Base-by-base conservation (phyloP, 2,888 invertebrate species). In the Eupithecia abbreviata region DNA sequence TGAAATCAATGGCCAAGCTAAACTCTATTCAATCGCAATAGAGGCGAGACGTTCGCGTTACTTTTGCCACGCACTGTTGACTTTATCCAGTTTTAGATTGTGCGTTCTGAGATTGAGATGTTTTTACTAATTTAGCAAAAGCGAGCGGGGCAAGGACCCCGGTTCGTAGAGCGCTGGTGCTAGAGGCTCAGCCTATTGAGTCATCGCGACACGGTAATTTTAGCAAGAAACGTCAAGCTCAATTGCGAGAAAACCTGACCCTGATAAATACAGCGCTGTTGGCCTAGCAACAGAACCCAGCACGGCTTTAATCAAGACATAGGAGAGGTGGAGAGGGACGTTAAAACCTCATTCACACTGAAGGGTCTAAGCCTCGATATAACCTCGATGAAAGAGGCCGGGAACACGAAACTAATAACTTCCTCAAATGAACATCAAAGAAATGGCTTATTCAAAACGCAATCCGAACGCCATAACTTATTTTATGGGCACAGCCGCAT, bases 401-500 rank as follows among this genome's bases (percentile, higher is more conserved):
- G 76, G 75, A 77, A 73, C 73, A 47, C 70, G 78, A 79, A 80
- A 80, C 79, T 75, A 77, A 80, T 79, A 78, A 80, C 78, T 76
- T 76, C 80, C 78, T 81, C 81, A 79, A 82, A 79, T 81, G 79
- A 80, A 80, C 82, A 81, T 82, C 81, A 82, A 82, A 80, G 73
- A 77, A 82, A 83, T 79, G 83, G 78, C 81, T 81, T 84, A 81
- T 83, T 81, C 80, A 78, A 78, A 82, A 77, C 81, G 80, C 82
- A 77, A 84, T 84, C 79, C 81, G 78, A 82, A 81, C 79, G 81
- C 79, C 78, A 80, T 84, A 83, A 85, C 82, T 82, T 82, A 80
- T 74, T 85, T 82, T 82, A 81, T 81, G 79, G 79, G 76, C 65
- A 15, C 72, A 77, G 79, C 78, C 55, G 42, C 73, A 79, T 79